phyloP scores from a whole-genome alignment of 2,888 invertebrate genomes.

The Thymelicus sylvestris region DNA sequence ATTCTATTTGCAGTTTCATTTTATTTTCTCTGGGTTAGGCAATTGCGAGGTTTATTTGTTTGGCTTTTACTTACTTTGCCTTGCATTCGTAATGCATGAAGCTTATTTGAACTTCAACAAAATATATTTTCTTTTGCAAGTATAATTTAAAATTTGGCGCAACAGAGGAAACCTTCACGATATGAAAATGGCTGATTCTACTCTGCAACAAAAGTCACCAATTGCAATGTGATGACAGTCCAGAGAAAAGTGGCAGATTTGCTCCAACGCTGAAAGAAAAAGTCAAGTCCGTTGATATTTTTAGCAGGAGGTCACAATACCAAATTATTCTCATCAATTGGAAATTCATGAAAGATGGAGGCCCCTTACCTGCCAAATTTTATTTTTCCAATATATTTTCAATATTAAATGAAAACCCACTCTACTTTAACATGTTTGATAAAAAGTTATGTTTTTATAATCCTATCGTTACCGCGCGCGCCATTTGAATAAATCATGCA shows the following conservation, averaged over 20 bases:
- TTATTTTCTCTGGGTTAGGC: conserved; percentile 34
- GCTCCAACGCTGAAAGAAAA: too few relatives aligned
- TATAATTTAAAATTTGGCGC: too few relatives aligned
- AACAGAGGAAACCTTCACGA: too few relatives aligned
- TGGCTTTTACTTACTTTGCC: conserved; percentile 18
- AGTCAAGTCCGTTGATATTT: too few relatives aligned
- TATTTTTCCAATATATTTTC: not conserved
- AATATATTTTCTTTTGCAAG: too few relatives aligned
- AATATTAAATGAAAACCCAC: conserved; percentile 20
- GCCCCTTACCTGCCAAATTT: not conserved
- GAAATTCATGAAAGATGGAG: not conserved
- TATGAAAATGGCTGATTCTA: too few relatives aligned
- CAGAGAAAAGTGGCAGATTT: too few relatives aligned
- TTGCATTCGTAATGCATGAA: conserved; percentile 9
- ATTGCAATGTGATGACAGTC: too few relatives aligned
- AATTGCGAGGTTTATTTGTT: conserved; percentile 32
- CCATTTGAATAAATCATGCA: conserved; percentile 40
- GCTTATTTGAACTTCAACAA: not conserved
- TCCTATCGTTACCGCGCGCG: conserved; percentile 34
- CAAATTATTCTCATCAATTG: too few relatives aligned
- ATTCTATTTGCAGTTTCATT: conserved; percentile 37
- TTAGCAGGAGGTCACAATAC: too few relatives aligned
- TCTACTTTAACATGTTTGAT: conserved; percentile 28
- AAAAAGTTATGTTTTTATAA: conserved; percentile 38
- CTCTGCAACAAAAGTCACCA: too few relatives aligned